A percentile compares a stretch with the other conserved stretches of the same genome.
Evolutionary conservation across 2,113 vertebrate genomes (phyloP).

Genomic region (Ciconia stormi): DNA sequence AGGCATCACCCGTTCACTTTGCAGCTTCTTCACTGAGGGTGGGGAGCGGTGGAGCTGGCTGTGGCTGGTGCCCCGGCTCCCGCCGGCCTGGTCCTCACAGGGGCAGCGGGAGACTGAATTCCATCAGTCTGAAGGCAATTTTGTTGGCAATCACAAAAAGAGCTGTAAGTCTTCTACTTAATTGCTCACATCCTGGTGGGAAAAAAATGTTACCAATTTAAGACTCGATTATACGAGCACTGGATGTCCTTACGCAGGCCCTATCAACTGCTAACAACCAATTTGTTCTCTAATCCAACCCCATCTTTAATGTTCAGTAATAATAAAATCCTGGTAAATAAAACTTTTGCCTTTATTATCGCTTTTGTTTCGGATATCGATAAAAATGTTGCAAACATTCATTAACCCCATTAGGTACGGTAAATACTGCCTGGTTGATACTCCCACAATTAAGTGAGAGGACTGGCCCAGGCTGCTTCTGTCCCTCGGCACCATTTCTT

Average conservation of each 20-base stretch:
- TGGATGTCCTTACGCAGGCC: neutral
- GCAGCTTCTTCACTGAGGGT: rapidly evolving
- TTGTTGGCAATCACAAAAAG: neutral
- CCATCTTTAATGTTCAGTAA: neutral
- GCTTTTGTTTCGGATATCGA: neutral
- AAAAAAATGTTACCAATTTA: neutral
- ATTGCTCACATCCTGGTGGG: neutral
- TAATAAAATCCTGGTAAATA: neutral
- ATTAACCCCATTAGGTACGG: neutral
- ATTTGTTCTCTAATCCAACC: neutral
- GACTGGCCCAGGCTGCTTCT: neutral
- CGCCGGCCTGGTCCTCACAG: neutral
- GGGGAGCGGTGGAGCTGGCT: neutral
- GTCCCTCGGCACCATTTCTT: no score
- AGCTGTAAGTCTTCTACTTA: neutral
- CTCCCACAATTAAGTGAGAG: neutral
- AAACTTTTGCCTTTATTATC: neutral
- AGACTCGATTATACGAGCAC: rapidly evolving
- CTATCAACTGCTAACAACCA: no score
- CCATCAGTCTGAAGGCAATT: neutral
- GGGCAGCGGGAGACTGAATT: neutral
- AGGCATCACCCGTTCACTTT: rapidly evolving
- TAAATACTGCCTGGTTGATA: neutral
- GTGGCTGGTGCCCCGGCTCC: neutral
- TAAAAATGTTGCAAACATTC: neutral